Conservation (phyloP, 2,888 invertebrate genomes). For the Drosophila testacea region DNA sequence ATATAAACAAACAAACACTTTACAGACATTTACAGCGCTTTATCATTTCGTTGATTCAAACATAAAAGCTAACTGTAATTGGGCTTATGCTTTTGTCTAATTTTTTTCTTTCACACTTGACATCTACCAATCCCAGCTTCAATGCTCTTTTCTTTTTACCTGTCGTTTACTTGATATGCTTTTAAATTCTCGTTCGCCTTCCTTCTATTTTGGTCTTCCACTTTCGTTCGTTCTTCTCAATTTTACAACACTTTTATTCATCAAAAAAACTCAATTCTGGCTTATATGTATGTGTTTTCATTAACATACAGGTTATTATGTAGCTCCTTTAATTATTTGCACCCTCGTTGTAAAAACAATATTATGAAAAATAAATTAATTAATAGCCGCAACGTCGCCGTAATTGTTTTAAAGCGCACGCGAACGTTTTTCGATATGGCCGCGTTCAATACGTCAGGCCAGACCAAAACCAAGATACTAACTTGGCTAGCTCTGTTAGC, state of each 20-base stretch:
- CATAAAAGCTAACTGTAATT: constrained; percentile 71
- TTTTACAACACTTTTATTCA: constrained; percentile 65
- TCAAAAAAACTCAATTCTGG: constrained; percentile 31
- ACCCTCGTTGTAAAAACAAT: constrained; percentile 31
- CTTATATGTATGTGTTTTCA: constrained; percentile 1
- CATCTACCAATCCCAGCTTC: constrained; percentile 54
- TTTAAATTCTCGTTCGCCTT: constrained; percentile 58
- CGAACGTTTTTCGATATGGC: constrained; percentile 69
- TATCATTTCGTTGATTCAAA: constrained; percentile 42
- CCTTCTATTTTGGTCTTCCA: constrained; percentile 56
- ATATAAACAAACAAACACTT: constrained; percentile 43
- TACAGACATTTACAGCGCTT: constrained; percentile 28
- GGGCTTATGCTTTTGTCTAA: constrained; percentile 45
- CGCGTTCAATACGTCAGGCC: constrained; percentile 68
- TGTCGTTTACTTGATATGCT: constrained; percentile 65
- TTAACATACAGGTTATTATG: constrained; percentile 1
- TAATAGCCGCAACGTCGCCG: constrained; percentile 52
- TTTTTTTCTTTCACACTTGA: constrained; percentile 62
- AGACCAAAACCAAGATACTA: constrained; percentile 69
- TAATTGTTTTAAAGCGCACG: constrained; percentile 60
- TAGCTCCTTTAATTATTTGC: constrained; percentile 26
- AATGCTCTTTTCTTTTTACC: constrained; percentile 50
- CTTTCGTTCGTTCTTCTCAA: constrained; percentile 60
- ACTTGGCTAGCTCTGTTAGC: constrained; percentile 68
- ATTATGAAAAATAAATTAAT: constrained; percentile 44